phyloP scores from a whole-genome alignment of 2,888 invertebrate species.

The Plagodis dolabraria region DNA sequence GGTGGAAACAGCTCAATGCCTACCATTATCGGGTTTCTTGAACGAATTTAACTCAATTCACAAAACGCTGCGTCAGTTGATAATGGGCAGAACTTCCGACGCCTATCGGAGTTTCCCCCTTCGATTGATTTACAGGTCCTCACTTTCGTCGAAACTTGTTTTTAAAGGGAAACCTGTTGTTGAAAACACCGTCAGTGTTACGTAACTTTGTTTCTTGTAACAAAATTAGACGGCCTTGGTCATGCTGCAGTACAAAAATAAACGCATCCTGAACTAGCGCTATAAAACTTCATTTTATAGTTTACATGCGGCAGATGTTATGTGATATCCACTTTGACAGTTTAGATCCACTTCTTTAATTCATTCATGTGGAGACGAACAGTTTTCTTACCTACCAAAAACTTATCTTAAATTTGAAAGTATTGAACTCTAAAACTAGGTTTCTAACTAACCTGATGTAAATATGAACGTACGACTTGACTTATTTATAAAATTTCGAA shows the following conservation, averaged over 20 bases:
- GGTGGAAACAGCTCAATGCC: background rate
- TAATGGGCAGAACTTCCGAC: constrained; percentile 9
- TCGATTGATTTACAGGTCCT: background rate
- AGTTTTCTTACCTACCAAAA: no score
- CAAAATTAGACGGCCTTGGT: constrained; percentile 42
- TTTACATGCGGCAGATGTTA: constrained; percentile 10
- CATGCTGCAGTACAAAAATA: constrained; percentile 46
- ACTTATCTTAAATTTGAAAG: no score
- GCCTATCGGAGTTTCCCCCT: constrained; percentile 7
- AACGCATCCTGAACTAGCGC: constrained; percentile 17
- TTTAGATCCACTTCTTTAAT: constrained; percentile 1
- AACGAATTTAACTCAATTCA: constrained; percentile 4
- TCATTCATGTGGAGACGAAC: constrained; percentile 1
- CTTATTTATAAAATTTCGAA: no score
- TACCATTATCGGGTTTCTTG: background rate
- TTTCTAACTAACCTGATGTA: no score
- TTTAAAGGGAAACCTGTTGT: constrained; percentile 14
- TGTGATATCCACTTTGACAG: constrained; percentile 4
- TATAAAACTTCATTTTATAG: background rate
- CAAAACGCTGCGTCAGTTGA: constrained; percentile 10
- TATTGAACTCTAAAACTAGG: no score
- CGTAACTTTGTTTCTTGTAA: constrained; percentile 33
- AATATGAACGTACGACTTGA: no score
- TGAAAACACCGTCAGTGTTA: constrained; percentile 16
- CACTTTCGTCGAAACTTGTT: constrained; percentile 2